Evolutionary conservation across 2,888 invertebrate genomes (phyloP).

Genomic region (Diaphora mendica): DNA sequence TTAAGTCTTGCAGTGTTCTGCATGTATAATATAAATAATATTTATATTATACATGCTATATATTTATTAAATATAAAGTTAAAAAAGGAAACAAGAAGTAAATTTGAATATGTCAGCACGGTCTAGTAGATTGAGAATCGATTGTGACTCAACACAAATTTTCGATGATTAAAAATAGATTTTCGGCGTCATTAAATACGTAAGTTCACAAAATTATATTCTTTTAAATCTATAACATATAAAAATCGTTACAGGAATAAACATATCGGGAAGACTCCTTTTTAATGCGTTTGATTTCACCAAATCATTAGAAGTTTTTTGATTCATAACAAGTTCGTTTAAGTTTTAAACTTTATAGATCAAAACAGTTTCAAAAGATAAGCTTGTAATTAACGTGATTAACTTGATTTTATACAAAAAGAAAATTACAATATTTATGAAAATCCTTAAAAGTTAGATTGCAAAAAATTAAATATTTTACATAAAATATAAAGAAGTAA

Average conservation of each 20-base stretch:
- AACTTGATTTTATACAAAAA: neutral
- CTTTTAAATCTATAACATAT: conserved; percentile 7
- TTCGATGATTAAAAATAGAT: conserved; percentile 45
- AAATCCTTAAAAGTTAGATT: no score
- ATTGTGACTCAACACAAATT: conserved; percentile 42
- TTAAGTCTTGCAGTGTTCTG: no score
- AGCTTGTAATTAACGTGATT: neutral
- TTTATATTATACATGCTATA: no score
- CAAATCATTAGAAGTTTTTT: neutral
- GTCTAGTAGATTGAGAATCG: conserved; percentile 32
- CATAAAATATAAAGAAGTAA: no score
- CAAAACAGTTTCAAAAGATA: neutral
- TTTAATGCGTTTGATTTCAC: neutral
- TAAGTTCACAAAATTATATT: conserved; percentile 31
- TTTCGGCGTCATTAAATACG: conserved; percentile 38
- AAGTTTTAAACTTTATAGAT: neutral
- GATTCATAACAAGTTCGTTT: neutral
- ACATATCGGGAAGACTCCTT: neutral
- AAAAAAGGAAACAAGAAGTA: neutral
- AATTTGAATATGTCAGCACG: conserved; percentile 30
- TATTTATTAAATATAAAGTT: no score
- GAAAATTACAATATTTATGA: neutral
- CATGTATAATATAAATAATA: no score
- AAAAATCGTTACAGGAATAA: conserved; percentile 5
- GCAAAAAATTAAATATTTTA: no score